Evolutionary conservation across 2,797 vertebrate species (phyloP), one percentile per base, ranked within the genome.

Genomic region (Paramormyrops hopkinsi): DNA sequence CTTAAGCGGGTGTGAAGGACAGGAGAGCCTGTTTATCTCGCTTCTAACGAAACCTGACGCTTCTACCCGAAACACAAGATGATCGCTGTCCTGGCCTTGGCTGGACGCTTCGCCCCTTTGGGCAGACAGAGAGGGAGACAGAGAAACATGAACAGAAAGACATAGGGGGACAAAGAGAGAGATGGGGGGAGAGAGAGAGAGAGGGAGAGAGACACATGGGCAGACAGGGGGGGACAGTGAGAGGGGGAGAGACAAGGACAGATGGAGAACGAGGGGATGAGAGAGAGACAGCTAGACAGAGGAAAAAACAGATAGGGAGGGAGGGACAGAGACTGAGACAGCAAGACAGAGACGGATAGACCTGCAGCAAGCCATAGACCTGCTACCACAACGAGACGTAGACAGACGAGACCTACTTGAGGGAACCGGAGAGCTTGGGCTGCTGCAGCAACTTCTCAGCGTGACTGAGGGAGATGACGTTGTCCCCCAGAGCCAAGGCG

Each of bases 391-490:
- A 73, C 29, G 12, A 73, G 65, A 33, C 5, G 56, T 6, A 56
- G 53, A 25, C n/a, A 65, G 59, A 65, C 90, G 7, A 91, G 87
- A 95, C 97, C 97, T 96, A 99, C 99, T 99, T 99, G 48, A 99
- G 97, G 48, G 99, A 99, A 89, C 99, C 99, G 0, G 98, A 99
- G 89, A 99, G 95, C 93, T 98, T 98, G 62, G 97, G 95, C 92
- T 99, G 99, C 94, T 98, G 97, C 89, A 99, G 97, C 90, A 99
- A 97, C 91, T 98, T 99, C 91, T 99, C 98, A 56, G 99, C 97
- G 0, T 99, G 98, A 92, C 96, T 98, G 90, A 99, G 92, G 90
- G 98, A 98, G 97, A 99, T 97, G 33, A 99, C 96, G 94, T 99
- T 99, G 92, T 99, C 99, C 5, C 99, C 99, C 93, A 99, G 93